Evolutionary conservation across 2,888 invertebrate species (phyloP).

Genomic region (Luperina testacea): DNA sequence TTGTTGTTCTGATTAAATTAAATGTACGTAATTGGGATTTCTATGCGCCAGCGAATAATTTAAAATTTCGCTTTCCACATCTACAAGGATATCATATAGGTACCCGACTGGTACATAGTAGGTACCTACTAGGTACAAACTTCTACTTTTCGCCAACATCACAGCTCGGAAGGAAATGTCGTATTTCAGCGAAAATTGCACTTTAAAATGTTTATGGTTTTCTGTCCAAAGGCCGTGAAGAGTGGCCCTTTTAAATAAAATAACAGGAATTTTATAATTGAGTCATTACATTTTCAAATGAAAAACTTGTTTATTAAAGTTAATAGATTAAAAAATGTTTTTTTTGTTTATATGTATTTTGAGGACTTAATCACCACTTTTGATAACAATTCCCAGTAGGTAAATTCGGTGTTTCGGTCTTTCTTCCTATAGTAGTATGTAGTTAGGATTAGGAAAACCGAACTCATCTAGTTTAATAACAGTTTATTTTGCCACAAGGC

Average conservation of each 20-base stretch:
- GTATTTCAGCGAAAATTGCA: constrained; percentile 31
- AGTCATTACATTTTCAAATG: not conserved
- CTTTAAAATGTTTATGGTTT: constrained; percentile 24
- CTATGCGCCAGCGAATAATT: not conserved
- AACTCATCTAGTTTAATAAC: no score
- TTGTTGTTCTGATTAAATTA: no score
- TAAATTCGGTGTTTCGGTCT: no score
- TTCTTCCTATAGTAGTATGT: no score
- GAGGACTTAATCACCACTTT: no score
- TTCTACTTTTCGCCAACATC: constrained; percentile 8
- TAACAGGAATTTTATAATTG: constrained; percentile 12
- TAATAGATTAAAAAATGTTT: not conserved
- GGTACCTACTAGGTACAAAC: not conserved
- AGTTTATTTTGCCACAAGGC: no score
- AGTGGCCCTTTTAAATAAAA: constrained; percentile 13
- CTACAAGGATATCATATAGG: not conserved
- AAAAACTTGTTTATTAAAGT: not conserved
- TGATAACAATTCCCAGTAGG: no score
- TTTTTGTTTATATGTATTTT: not conserved
- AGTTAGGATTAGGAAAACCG: no score
- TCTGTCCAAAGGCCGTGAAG: not conserved
- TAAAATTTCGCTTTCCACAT: not conserved
- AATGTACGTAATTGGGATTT: not conserved
- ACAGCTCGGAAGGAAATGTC: constrained; percentile 11
- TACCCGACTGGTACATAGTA: not conserved